These are phyloP conservation scores for Hyaena hyaena DNA, from an alignment of 2,113 vertebrate genomes.

Conservation along the genomic window DNA sequence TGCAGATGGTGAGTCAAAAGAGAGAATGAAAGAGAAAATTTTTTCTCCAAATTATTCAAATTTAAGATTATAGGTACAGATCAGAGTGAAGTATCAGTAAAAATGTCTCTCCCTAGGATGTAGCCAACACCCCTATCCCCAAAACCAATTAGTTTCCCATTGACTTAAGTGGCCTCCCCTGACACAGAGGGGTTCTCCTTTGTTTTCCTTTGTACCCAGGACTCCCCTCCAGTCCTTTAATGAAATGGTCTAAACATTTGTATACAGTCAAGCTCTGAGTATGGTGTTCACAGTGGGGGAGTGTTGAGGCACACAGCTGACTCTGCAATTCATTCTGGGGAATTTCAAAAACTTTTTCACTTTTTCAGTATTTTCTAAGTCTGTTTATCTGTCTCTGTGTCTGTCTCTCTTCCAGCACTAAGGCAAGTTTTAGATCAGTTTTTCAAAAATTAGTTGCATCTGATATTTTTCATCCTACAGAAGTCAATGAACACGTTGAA, in stretches of 20 bases:
- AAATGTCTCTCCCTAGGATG: neutral
- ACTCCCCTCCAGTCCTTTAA: neutral
- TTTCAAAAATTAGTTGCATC: neutral
- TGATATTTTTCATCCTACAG: neutral
- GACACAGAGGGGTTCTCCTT: neutral
- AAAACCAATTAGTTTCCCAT: neutral
- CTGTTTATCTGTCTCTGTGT: neutral
- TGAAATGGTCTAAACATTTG: neutral
- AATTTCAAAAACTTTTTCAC: neutral
- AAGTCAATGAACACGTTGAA: neutral
- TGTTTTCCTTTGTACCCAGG: neutral
- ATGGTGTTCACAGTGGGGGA: neutral
- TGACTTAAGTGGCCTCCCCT: neutral
- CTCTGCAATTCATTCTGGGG: neutral
- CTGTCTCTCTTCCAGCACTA: neutral
- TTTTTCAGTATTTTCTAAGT: neutral
- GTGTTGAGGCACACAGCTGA: fast-evolving
- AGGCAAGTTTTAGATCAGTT: neutral
- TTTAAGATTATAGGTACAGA: neutral
- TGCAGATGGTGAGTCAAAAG: neutral
- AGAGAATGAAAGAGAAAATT: neutral
- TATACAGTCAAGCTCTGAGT: neutral
- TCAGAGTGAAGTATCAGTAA: neutral
- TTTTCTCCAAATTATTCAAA: neutral
- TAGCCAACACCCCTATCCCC: neutral